Base-by-base conservation (phyloP, 2,113 vertebrate species). In the Microtus montanus region DNA sequence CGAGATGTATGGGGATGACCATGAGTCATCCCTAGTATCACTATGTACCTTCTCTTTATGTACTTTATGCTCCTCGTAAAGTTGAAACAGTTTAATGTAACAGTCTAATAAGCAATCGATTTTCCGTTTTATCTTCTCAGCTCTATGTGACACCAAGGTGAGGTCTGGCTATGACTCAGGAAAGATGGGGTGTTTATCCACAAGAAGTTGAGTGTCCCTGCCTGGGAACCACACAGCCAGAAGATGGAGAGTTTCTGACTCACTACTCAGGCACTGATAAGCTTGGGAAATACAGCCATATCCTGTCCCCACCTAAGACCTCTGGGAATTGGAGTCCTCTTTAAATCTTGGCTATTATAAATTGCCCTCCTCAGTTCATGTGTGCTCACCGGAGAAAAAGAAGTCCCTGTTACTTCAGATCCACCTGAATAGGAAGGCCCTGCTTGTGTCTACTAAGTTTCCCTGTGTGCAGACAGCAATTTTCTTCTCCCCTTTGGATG, bases 61-160 rank as follows among this genome's bases (percentile, higher is more conserved):
- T 98, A 98, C 97, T 98, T 98, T 97, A 98, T 98, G 97, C 97
- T 96, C 94, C 97, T 95, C 98, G 97, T 98, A 99, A 98, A 98
- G 97, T 98, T 98, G 98, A 97, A 98, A 97, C 97, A 97, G 95
- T 98, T 98, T 98, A 98, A 98, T 98, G 98, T 98, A 98, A 98
- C 98, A 97, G 96, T 98, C 96, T 98, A 98, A 98, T 99, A 98
- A 98, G 97, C 95, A 96, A 98, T 98, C 94, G 89, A 88, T 97
- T 98, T 98, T 98, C 98, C 97, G 97, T 98, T 98, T 98, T 97
- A 96, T 98, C 96, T 97, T 89, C 98, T 97, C 96, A 97, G 96
- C 95, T 97, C 66, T 96, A 89, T 47, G 77, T 0, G 17, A 95
- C 96, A 96, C 95, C 98, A 97, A 98, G 96, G 97, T 97, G 97